A percentile compares a stretch with the other conserved stretches of the same genome.
These are phyloP conservation scores for Enhydra lutris DNA, from an alignment of 2,113 vertebrate genomes.

Conservation along the genomic window DNA sequence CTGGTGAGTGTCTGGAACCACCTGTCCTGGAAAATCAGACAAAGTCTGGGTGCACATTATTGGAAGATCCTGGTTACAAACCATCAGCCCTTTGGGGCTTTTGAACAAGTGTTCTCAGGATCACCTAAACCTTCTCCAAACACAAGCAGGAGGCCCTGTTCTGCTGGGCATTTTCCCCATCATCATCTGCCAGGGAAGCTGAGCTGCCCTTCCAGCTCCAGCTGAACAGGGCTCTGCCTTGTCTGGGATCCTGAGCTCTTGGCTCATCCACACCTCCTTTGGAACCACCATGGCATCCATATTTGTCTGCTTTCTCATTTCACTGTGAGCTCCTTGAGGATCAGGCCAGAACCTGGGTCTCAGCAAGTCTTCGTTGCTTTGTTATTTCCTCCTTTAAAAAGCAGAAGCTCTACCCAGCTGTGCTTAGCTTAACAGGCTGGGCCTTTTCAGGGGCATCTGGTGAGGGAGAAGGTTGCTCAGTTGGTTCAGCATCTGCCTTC, in stretches of 20 bases:
- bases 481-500: not conserved
- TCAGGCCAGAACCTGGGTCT: not conserved
- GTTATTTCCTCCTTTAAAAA: not conserved
- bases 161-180: not conserved
- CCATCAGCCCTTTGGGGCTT: not conserved
- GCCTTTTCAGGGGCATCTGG: not conserved
- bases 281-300: not conserved
- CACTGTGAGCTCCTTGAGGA: not conserved
- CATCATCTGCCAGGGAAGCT: not conserved
- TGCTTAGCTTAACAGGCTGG: not conserved
- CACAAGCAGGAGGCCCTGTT: not conserved
- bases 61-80: not conserved
- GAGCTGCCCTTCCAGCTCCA: not conserved
- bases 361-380: not conserved
- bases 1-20: not conserved
- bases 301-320: not conserved
- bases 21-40: not conserved
- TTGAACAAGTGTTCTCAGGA: not conserved
- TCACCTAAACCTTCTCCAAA: not conserved
- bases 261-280: not conserved
- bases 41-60: not conserved
- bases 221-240: not conserved
- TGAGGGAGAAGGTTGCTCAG: not conserved
- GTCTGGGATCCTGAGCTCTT: rapidly evolving
- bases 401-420: not conserved